phyloP scores from a whole-genome alignment of 1,140 invertebrate genomes.

The Diabrotica undecimpunctata region DNA sequence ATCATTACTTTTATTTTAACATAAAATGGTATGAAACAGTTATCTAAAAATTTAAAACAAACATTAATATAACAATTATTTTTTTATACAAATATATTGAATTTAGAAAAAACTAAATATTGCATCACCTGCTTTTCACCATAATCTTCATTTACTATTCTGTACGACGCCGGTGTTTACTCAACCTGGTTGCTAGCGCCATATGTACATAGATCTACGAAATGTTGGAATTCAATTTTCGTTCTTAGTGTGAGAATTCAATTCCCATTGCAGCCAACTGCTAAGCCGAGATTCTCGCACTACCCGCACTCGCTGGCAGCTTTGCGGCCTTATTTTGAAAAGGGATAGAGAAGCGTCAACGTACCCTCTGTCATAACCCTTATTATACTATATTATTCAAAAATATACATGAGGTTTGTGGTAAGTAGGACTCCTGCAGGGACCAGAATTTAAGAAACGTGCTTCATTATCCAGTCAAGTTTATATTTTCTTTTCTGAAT shows the following conservation, averaged over 20 bases:
- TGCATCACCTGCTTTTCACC: neutral
- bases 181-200: neutral
- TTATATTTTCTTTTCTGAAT: no score
- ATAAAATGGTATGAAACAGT: no score
- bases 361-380: neutral
- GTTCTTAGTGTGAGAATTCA: neutral
- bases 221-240: conserved; percentile 12
- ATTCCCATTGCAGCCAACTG: conserved; percentile 5
- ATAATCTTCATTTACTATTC: neutral
- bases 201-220: conserved; percentile 8
- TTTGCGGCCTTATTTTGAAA: conserved; percentile 2
- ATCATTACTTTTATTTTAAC: no score
- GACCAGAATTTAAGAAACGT: no score
- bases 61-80: neutral
- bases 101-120: neutral
- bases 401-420: neutral
- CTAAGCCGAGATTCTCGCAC: neutral
- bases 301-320: neutral
- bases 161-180: neutral
- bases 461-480: no score
- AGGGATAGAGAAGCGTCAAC: neutral
- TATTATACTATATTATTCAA: neutral
- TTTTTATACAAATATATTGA: neutral
- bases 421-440: no score
- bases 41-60: no score